Conservation (phyloP, 2,797 vertebrate species). For the Euthynnus affinis region DNA sequence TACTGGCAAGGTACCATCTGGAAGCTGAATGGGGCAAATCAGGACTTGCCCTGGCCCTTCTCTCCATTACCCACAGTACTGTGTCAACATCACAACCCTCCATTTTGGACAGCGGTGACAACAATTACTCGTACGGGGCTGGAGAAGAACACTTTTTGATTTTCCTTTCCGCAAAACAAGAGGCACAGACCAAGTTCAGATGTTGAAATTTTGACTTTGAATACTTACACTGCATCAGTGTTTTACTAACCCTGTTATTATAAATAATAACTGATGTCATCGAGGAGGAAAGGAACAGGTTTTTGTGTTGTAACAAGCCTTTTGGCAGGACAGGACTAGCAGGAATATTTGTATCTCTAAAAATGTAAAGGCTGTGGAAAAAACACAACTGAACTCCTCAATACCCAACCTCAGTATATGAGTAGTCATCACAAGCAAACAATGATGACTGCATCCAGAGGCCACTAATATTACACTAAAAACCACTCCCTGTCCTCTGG, state of each 20-base stretch:
- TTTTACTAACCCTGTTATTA: constrained; percentile 24
- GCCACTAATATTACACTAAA: constrained; percentile 37
- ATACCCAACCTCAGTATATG: background rate
- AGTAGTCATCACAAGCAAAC: constrained; percentile 12
- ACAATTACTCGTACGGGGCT: constrained; percentile 72
- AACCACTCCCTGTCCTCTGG: constrained; percentile 41
- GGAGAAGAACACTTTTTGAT: constrained; percentile 59
- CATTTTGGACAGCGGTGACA: constrained; percentile 74
- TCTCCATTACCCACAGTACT: constrained; percentile 58
- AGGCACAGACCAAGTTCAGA: constrained; percentile 53
- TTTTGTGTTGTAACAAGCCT: constrained; percentile 16
- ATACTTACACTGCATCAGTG: constrained; percentile 32
- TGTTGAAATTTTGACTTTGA: constrained; percentile 52
- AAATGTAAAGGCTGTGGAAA: background rate
- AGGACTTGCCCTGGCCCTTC: constrained; percentile 73
- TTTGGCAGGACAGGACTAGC: constrained; percentile 10
- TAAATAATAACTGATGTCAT: constrained; percentile 19
- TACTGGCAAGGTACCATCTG: constrained; percentile 80
- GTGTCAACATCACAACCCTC: constrained; percentile 71
- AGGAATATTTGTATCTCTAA: background rate
- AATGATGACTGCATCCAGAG: constrained; percentile 27
- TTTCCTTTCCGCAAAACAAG: constrained; percentile 64
- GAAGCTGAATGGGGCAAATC: constrained; percentile 80
- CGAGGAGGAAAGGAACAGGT: constrained; percentile 11
- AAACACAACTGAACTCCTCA: background rate